These are phyloP conservation scores for Tanypteryx hageni DNA, from an alignment of 2,888 invertebrate genomes.

Conservation along the genomic window DNA sequence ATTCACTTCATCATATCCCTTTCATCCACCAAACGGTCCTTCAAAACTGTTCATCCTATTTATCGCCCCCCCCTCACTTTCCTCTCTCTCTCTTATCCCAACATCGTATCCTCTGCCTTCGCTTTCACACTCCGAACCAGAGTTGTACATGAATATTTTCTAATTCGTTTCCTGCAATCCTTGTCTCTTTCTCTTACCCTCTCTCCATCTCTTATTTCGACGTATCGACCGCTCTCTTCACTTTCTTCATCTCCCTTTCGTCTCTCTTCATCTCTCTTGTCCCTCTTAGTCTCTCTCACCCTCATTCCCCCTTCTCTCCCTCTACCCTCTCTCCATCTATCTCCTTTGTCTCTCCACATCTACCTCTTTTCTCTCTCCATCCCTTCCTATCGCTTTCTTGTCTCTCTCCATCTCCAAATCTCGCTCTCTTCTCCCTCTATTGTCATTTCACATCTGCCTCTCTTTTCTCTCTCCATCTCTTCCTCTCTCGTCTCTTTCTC, in stretches of 20 bases:
- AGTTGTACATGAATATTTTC: too few species aligned
- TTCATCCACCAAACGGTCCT: neutral
- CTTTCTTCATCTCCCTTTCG: neutral
- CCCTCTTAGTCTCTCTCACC: neutral
- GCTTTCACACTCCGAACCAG: too few species aligned
- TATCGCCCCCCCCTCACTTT: neutral
- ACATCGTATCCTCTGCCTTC: neutral
- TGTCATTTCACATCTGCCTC: too few species aligned
- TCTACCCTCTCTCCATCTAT: neutral
- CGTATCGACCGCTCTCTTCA: too few species aligned
- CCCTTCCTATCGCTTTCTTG: neutral
- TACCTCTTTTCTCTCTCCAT: neutral
- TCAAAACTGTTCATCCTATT: neutral
- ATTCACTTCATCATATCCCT: constrained; percentile 6
- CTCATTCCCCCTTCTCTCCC: neutral
- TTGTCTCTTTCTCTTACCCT: too few species aligned
- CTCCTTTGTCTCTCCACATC: too few species aligned
- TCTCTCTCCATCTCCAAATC: too few species aligned
- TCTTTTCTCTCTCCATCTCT: neutral
- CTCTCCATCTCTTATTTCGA: too few species aligned
- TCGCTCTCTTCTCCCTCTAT: too few species aligned
- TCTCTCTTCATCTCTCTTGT: neutral
- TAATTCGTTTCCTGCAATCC: too few species aligned
- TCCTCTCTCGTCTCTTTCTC: neutral
- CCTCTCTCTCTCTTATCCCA: neutral